Base-by-base conservation (phyloP, 92 coral and sea anemone genomes). In the Metridium senile region DNA sequence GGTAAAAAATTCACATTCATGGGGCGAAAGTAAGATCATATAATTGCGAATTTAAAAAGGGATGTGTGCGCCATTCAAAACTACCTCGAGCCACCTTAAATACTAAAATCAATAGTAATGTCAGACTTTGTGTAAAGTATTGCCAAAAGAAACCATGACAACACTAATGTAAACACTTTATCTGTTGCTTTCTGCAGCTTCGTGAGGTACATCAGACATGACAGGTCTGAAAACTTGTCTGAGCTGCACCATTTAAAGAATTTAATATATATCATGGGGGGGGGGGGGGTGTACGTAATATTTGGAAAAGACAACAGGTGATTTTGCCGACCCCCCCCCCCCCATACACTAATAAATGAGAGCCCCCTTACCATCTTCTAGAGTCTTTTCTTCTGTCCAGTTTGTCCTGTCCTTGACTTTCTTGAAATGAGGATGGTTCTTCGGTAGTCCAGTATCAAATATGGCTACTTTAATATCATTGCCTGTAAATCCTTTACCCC, bases 291-390 rank as follows among this genome's bases (percentile, higher is more conserved):
- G n/a, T n/a, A n/a, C n/a, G n/a, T n/a, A n/a, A n/a, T n/a, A n/a
- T n/a, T n/a, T n/a, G n/a, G n/a, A n/a, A n/a, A n/a, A n/a, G n/a
- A n/a, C n/a, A n/a, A n/a, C n/a, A n/a, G n/a, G n/a, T n/a, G n/a
- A n/a, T n/a, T n/a, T n/a, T n/a, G n/a, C n/a, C n/a, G n/a, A n/a
- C n/a, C n/a, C n/a, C n/a, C n/a, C n/a, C n/a, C n/a, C n/a, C n/a
- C n/a, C n/a, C n/a, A n/a, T n/a, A n/a, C n/a, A n/a, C n/a, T n/a
- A n/a, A n/a, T n/a, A n/a, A n/a, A n/a, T n/a, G n/a, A n/a, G n/a
- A n/a, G n/a, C n/a, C n/a, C n/a, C n/a, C n/a, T 52, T 82, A 95
- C 99, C 99, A 95, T 95, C 99, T 80, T 95, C 99, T 71, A 95
- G 90, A 23, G 97, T 89, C 67, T 95, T 92, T 74, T 95, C 99